Evolutionary conservation across 2,113 vertebrate genomes (phyloP).

Genomic region (Zosterops japonicus): DNA sequence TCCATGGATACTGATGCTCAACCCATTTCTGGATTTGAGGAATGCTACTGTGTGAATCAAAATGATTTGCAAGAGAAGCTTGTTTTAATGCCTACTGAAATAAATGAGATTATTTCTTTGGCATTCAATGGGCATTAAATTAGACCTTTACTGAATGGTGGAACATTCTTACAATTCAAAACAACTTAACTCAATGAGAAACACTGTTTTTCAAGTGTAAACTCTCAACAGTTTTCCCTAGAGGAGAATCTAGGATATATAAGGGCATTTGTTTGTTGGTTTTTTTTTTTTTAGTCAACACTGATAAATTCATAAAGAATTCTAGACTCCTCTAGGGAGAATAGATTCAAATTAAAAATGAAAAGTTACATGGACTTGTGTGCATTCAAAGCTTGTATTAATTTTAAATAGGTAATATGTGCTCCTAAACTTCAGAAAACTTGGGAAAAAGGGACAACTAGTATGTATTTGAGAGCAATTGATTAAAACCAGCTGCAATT

Average conservation of each 20-base stretch:
- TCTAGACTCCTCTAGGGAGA: not conserved
- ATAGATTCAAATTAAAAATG: slow-evolving; percentile 34
- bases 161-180: not conserved
- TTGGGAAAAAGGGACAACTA: not conserved
- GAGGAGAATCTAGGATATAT: slow-evolving; percentile 1
- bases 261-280: not conserved
- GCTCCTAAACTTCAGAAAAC: not conserved
- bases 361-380: not conserved
- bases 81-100: not conserved
- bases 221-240: not conserved
- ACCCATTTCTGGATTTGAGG: not conserved
- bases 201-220: slow-evolving; percentile 13
- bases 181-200: slow-evolving; percentile 3
- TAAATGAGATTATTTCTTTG: not conserved
- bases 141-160: not conserved
- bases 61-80: not conserved
- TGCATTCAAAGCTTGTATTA: not conserved
- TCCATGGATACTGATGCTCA: not conserved
- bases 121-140: not conserved
- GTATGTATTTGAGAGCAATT: slow-evolving; percentile 13
- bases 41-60: not conserved
- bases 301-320: slow-evolving; percentile 13
- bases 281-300: not conserved
- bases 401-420: not conserved
- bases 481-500: slow-evolving; percentile 43